phyloP scores from a whole-genome alignment of 1,140 invertebrate genomes.

The Xylocopa sonorina region DNA sequence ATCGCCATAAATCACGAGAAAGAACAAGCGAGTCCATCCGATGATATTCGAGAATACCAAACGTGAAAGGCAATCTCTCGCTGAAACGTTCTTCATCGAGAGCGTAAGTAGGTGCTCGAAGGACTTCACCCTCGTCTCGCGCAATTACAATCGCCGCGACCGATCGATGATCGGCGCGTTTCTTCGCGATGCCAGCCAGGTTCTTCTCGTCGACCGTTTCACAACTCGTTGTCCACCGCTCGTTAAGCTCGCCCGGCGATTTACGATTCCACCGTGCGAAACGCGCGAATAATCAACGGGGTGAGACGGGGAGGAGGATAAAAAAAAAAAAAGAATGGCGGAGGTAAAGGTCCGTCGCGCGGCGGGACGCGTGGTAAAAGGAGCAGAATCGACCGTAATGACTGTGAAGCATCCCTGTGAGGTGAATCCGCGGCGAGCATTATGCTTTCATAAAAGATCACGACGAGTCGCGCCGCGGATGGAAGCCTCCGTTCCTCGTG shows the following conservation, averaged over 20 bases:
- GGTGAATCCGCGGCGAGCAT: conserved; percentile 39
- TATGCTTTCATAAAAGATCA: conserved; percentile 58
- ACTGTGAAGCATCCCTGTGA: conserved; percentile 29
- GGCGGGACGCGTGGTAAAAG: conserved; percentile 33
- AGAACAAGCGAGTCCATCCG: too few species aligned
- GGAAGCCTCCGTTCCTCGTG: neutral
- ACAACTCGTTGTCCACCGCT: conserved; percentile 56
- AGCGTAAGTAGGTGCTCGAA: conserved; percentile 6
- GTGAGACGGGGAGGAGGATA: too few species aligned
- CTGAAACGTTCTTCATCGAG: neutral
- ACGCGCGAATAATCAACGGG: conserved; percentile 56
- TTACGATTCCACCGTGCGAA: conserved; percentile 54
- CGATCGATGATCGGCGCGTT: conserved; percentile 44
- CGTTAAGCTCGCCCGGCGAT: conserved; percentile 57
- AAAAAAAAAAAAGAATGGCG: conserved; percentile 17
- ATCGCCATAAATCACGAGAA: too few species aligned
- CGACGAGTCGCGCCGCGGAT: conserved; percentile 4
- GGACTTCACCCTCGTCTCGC: conserved; percentile 28
- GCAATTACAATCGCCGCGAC: conserved; percentile 54
- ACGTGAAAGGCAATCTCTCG: neutral
- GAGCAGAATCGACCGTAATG: conserved; percentile 51
- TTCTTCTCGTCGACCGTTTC: conserved; percentile 34
- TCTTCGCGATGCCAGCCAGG: conserved; percentile 9
- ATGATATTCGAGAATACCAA: neutral
- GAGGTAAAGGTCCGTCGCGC: neutral